phyloP scores from a whole-genome alignment of 2,113 vertebrate genomes.

The Colossoma macropomum region DNA sequence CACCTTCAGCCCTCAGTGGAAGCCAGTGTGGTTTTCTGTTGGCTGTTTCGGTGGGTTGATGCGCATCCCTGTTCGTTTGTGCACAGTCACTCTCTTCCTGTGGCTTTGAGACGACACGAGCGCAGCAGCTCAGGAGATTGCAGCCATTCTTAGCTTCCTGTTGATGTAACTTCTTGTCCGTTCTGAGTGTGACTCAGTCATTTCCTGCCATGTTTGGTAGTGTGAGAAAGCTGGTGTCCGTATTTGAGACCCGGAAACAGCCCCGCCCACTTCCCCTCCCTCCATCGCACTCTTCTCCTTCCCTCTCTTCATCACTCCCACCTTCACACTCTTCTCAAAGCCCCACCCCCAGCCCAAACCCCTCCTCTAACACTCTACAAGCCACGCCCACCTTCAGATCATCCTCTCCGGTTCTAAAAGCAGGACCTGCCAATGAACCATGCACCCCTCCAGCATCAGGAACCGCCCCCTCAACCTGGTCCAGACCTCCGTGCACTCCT shows the following conservation, averaged over 20 bases:
- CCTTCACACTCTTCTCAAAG: background rate
- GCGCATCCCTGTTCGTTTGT: background rate
- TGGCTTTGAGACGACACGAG: background rate
- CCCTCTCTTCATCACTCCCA: constrained; percentile 21
- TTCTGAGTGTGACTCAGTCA: constrained; percentile 12
- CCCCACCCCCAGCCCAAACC: background rate
- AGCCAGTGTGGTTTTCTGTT: background rate
- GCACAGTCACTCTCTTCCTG: background rate
- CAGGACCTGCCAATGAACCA: background rate
- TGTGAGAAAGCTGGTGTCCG: constrained; percentile 61
- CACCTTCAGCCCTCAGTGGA: too few species aligned
- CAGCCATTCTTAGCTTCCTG: constrained; percentile 6
- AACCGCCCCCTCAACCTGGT: background rate
- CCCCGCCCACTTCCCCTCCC: constrained; percentile 33
- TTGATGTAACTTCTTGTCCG: constrained; percentile 31
- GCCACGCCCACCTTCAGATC: too few species aligned
- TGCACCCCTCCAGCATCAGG: background rate
- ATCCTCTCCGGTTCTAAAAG: background rate
- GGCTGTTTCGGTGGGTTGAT: background rate
- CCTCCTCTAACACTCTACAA: background rate
- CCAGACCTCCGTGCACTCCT: background rate
- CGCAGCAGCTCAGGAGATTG: background rate
- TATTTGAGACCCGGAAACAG: constrained; percentile 55
- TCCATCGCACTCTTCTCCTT: background rate
- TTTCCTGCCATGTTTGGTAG: constrained; percentile 58